A percentile compares a stretch with the other conserved stretches of the same genome.
phyloP scores from a whole-genome alignment of 2,888 invertebrate species.

The Sicus ferrugineus region DNA sequence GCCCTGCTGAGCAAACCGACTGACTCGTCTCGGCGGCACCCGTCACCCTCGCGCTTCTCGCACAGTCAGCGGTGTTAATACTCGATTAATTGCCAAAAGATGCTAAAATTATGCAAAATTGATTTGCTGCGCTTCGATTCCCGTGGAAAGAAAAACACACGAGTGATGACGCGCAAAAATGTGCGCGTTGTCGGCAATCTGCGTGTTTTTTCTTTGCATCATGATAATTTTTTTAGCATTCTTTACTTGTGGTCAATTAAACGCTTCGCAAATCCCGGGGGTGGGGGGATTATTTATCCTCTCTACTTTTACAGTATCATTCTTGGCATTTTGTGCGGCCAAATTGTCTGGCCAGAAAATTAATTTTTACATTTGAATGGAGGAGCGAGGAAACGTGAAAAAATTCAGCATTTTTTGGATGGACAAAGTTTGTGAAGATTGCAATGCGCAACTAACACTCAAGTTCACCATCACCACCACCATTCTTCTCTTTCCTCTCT shows the following conservation, averaged over 20 bases:
- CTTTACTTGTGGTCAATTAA: neutral
- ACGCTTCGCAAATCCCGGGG: neutral
- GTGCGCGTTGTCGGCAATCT: neutral
- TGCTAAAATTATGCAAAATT: conserved; percentile 20
- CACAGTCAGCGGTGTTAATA: neutral
- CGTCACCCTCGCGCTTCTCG: neutral
- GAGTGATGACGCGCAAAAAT: conserved; percentile 7
- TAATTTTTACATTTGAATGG: neutral
- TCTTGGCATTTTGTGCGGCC: conserved; percentile 5
- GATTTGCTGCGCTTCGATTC: neutral
- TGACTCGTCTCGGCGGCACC: neutral
- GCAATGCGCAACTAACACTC: too few species aligned
- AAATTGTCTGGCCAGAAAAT: conserved; percentile 17
- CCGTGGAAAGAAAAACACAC: neutral
- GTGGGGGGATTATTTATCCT: too few species aligned
- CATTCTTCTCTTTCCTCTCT: too few species aligned
- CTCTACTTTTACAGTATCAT: neutral
- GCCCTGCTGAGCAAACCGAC: neutral
- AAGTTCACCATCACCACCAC: too few species aligned
- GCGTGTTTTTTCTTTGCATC: neutral
- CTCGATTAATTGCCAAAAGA: conserved; percentile 13
- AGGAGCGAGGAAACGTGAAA: neutral
- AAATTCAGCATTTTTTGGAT: neutral
- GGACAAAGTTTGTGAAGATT: too few species aligned
- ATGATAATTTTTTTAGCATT: neutral